Evolutionary conservation across 2,113 vertebrate genomes (phyloP).

Genomic region (Hypocryptadius cinnamomeus): DNA sequence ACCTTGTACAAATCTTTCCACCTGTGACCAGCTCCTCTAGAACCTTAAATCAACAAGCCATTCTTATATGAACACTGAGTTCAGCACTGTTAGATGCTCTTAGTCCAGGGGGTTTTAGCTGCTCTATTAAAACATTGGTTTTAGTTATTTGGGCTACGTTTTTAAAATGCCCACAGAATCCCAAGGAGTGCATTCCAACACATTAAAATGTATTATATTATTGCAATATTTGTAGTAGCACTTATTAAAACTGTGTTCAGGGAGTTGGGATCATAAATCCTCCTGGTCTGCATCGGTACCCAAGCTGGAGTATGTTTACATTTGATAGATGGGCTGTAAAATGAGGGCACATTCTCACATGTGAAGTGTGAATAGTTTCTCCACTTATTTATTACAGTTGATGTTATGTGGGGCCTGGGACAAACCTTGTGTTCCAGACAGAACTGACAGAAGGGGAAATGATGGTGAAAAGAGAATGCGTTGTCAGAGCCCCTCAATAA

Average conservation of each 20-base stretch:
- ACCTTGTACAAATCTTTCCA: background rate
- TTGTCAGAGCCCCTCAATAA: background rate
- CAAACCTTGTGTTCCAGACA: background rate
- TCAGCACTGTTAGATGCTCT: background rate
- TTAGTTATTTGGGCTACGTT: background rate
- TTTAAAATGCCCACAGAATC: background rate
- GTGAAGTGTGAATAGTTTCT: slow-evolving; percentile 38
- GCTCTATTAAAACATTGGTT: background rate
- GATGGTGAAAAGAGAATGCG: background rate
- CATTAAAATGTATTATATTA: slow-evolving; percentile 40
- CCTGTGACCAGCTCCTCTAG: background rate
- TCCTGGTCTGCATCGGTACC: background rate
- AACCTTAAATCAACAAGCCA: background rate
- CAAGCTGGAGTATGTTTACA: background rate
- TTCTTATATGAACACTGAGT: background rate
- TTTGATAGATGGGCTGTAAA: slow-evolving; percentile 55
- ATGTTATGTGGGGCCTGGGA: background rate
- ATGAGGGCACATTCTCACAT: slow-evolving; percentile 36
- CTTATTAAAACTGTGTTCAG: slow-evolving; percentile 36
- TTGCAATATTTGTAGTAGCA: slow-evolving; percentile 32
- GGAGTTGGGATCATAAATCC: slow-evolving; percentile 35
- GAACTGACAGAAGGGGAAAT: background rate
- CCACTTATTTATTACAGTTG: slow-evolving; percentile 10
- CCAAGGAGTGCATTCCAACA: background rate
- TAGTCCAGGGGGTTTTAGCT: background rate